These are phyloP conservation scores for Scortum barcoo DNA, from an alignment of 2,113 vertebrate species.

Conservation along the genomic window DNA sequence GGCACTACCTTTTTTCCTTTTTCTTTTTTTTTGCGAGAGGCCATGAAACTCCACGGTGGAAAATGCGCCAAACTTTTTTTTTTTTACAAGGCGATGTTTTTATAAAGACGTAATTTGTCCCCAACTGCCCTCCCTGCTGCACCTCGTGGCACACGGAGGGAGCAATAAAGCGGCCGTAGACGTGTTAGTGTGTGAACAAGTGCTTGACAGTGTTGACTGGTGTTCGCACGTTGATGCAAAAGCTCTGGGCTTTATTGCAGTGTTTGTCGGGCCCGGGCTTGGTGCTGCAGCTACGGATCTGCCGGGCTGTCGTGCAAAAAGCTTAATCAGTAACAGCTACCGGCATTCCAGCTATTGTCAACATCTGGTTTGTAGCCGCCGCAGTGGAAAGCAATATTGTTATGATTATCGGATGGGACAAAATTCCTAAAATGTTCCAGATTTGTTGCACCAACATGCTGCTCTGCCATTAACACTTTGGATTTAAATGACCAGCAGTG, in stretches of 20 bases:
- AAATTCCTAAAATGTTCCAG: background rate
- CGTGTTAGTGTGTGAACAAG: slow-evolving; percentile 62
- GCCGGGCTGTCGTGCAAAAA: background rate
- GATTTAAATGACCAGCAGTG: background rate
- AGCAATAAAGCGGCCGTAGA: slow-evolving; percentile 53
- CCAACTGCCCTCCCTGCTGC: slow-evolving; percentile 37
- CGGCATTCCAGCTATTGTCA: slow-evolving; percentile 4
- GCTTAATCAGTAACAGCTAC: slow-evolving; percentile 28
- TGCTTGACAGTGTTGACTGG: slow-evolving; percentile 57
- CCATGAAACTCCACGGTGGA: slow-evolving; percentile 53
- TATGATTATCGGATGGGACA: slow-evolving; percentile 23
- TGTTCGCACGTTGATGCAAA: slow-evolving; percentile 64
- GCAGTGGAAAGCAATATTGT: slow-evolving; percentile 4
- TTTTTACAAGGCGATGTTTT: slow-evolving; percentile 51
- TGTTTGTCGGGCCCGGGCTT: slow-evolving; percentile 40
- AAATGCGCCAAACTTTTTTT: slow-evolving; percentile 62
- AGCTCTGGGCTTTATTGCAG: slow-evolving; percentile 53
- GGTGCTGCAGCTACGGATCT: slow-evolving; percentile 42
- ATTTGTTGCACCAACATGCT: background rate
- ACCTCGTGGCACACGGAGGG: slow-evolving; percentile 32
- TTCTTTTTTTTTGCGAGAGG: slow-evolving; percentile 54
- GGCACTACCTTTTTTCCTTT: no score
- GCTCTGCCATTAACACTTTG: background rate
- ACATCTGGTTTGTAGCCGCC: slow-evolving; percentile 27
- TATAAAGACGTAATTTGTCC: slow-evolving; percentile 55